A percentile compares a stretch with the other conserved stretches of the same genome.
These are phyloP conservation scores for Conus ventricosus DNA, from an alignment of 1,140 invertebrate species.

Conservation along the genomic window DNA sequence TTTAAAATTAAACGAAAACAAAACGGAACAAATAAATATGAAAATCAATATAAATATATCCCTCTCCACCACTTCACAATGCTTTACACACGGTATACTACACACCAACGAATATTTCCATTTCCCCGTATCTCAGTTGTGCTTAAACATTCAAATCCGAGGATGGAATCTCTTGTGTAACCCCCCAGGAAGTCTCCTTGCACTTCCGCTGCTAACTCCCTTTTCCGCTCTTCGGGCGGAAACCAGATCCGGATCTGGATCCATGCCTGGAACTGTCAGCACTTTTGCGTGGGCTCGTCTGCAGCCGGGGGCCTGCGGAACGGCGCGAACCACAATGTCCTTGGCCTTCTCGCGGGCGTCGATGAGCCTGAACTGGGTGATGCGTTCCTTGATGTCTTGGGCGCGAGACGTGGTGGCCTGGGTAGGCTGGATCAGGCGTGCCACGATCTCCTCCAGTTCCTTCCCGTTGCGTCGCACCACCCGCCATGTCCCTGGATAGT, in stretches of 20 bases:
- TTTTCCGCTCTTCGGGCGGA: neutral
- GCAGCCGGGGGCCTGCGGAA: neutral
- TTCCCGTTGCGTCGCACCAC: constrained; percentile 32
- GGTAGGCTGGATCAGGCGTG: constrained; percentile 35
- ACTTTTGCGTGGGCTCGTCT: neutral
- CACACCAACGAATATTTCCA: neutral
- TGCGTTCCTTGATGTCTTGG: neutral
- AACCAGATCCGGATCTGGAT: neutral
- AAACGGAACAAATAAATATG: too few relatives aligned
- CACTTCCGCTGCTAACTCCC: neutral
- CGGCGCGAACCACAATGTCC: neutral
- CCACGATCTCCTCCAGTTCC: constrained; percentile 47
- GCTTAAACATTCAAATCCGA: neutral
- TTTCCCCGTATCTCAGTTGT: neutral
- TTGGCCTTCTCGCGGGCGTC: constrained; percentile 2
- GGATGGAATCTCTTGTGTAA: neutral
- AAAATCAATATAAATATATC: neutral
- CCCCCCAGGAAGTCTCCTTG: neutral
- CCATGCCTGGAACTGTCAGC: neutral
- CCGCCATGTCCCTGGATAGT: constrained; percentile 59
- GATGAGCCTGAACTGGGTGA: neutral
- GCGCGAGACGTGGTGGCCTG: neutral
- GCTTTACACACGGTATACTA: neutral
- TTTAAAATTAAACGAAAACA: too few relatives aligned
- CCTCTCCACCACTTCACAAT: too few relatives aligned